phyloP scores from a whole-genome alignment of 2,113 vertebrate genomes.

The Heterotilapia buettikoferi region DNA sequence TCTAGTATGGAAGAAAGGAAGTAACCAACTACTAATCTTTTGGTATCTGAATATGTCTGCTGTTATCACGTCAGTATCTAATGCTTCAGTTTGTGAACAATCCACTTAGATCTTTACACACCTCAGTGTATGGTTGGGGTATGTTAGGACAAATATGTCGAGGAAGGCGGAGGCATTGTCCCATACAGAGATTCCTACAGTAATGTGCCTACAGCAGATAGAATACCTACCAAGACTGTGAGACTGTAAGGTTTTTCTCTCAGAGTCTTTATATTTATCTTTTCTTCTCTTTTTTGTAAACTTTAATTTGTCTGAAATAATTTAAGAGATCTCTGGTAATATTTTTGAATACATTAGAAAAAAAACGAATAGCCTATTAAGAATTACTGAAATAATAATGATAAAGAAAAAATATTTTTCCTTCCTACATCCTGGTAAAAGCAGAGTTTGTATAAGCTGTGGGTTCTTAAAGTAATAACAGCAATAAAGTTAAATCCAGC shows the following conservation, averaged over 20 bases:
- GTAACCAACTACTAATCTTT: background rate
- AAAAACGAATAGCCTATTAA: background rate
- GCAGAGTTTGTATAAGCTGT: background rate
- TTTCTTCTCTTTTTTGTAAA: background rate
- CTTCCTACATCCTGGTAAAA: background rate
- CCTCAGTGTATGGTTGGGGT: background rate
- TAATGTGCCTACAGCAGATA: background rate
- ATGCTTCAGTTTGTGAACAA: conserved; percentile 6
- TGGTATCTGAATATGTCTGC: background rate
- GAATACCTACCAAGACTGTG: background rate
- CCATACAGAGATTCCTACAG: background rate
- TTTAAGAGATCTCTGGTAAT: background rate
- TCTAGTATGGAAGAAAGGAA: background rate
- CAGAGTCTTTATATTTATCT: background rate
- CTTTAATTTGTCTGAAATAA: background rate
- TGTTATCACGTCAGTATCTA: background rate
- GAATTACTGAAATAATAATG: background rate
- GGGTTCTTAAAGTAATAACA: background rate
- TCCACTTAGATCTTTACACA: background rate
- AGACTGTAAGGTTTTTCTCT: background rate
- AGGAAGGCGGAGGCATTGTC: background rate
- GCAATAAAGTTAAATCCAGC: background rate
- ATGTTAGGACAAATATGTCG: conserved; percentile 11
- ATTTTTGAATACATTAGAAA: background rate
- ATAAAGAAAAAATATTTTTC: background rate